A percentile compares a stretch with the other conserved stretches of the same genome.
phyloP scores from a whole-genome alignment of 2,888 invertebrate genomes.

The Dichetophora obliterata region DNA sequence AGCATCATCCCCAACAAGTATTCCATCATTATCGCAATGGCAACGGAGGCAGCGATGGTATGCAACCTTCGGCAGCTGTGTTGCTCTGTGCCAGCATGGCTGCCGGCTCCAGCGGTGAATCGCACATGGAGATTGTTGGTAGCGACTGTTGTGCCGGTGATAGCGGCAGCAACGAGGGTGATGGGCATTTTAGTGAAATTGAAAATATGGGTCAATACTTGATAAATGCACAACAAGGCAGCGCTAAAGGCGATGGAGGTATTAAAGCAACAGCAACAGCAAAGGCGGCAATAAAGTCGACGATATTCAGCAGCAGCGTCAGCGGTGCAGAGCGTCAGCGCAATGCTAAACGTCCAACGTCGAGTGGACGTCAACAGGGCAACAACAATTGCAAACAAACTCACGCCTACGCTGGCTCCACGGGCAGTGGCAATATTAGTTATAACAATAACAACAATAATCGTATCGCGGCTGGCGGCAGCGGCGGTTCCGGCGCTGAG shows the following conservation, averaged over 20 bases:
- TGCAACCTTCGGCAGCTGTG: slow-evolving; percentile 46
- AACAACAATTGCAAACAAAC: slow-evolving; percentile 43
- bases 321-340: slow-evolving; percentile 52
- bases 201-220: slow-evolving; percentile 70
- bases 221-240: slow-evolving; percentile 60
- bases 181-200: slow-evolving; percentile 70
- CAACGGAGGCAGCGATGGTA: slow-evolving; percentile 58
- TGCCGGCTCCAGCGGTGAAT: slow-evolving; percentile 60
- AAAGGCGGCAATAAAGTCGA: slow-evolving; percentile 29
- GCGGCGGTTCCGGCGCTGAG: slow-evolving; percentile 64
- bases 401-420: slow-evolving; percentile 28
- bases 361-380: slow-evolving; percentile 61
- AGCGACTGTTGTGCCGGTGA: slow-evolving; percentile 66
- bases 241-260: slow-evolving; percentile 52
- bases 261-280: slow-evolving; percentile 47
- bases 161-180: slow-evolving; percentile 65
- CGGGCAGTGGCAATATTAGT: slow-evolving; percentile 54
- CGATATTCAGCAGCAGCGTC: slow-evolving; percentile 39
- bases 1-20: slow-evolving; percentile 50
- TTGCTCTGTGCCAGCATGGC: slow-evolving; percentile 48
- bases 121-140: slow-evolving; percentile 42
- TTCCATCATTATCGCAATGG: slow-evolving; percentile 55
- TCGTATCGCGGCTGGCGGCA: slow-evolving; percentile 50
- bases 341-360: slow-evolving; percentile 66
- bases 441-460: slow-evolving; percentile 46